A percentile compares a stretch with the other conserved stretches of the same genome.
These are phyloP conservation scores for Lepus timidus DNA, from an alignment of 2,113 vertebrate genomes.

Conservation along the genomic window DNA sequence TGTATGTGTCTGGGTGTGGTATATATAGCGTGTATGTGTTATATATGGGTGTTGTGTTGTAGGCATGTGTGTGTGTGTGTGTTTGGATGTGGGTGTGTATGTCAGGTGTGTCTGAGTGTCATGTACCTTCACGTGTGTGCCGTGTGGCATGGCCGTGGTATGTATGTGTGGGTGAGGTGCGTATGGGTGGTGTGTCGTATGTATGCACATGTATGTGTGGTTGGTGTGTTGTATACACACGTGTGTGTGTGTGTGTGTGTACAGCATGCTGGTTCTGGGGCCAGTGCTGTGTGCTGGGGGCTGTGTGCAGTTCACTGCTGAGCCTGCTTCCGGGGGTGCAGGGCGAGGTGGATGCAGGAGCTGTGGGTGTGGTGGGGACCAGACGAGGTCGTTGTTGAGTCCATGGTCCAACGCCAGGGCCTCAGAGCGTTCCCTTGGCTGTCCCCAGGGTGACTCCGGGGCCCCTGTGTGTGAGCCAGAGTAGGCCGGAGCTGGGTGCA, in stretches of 20 bases:
- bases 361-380: neutral
- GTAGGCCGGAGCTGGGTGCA: neutral
- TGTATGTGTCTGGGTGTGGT: no score
- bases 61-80: no score
- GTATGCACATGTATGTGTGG: neutral
- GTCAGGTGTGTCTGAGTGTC: neutral
- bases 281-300: no score
- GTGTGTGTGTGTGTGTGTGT: neutral
- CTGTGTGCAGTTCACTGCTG: fast-evolving
- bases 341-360: fast-evolving
- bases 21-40: no score
- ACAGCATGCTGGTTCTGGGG: neutral
- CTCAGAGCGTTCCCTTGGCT: neutral
- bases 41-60: no score
- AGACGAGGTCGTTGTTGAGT: no score
- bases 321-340: fast-evolving
- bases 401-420: neutral
- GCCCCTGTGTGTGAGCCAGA: neutral
- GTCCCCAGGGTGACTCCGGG: neutral
- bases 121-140: no score
- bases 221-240: neutral
- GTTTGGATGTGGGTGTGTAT: no score
- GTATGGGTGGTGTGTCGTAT: neutral
- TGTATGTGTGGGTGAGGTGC: neutral
- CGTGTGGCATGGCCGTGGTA: no score